phyloP scores from a whole-genome alignment of 1,140 invertebrate species.

The Pissodes strobi region DNA sequence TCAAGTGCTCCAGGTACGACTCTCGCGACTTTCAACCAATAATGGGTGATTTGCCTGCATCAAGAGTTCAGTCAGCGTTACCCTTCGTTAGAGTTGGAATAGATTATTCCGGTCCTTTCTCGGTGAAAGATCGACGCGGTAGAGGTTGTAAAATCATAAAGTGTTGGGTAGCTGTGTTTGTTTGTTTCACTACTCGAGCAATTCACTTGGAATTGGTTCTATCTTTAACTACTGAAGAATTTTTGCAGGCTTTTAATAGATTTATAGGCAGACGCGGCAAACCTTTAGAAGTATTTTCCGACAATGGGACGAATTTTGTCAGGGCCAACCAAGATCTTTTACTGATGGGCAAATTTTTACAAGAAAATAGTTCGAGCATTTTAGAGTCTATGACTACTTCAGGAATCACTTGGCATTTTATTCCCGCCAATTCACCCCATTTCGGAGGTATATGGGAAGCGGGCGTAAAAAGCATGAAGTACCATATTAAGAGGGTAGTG shows the following conservation, averaged over 20 bases:
- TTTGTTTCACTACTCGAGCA: slow-evolving; percentile 49
- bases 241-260: slow-evolving; percentile 45
- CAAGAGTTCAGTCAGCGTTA: slow-evolving; percentile 39
- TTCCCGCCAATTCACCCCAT: slow-evolving; percentile 44
- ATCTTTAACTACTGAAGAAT: slow-evolving; percentile 45
- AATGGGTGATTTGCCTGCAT: slow-evolving; percentile 52
- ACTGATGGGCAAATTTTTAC: slow-evolving; percentile 4
- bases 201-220: no score
- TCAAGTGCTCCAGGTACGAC: slow-evolving; percentile 1
- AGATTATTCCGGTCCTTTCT: slow-evolving; percentile 51
- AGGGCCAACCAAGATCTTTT: slow-evolving; percentile 25
- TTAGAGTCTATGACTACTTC: neutral
- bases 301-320: slow-evolving; percentile 36
- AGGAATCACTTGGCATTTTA: slow-evolving; percentile 43
- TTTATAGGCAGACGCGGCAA: slow-evolving; percentile 48
- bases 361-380: slow-evolving; percentile 20
- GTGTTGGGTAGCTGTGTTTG: slow-evolving; percentile 49
- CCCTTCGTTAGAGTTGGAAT: slow-evolving; percentile 47
- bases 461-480: slow-evolving; percentile 41
- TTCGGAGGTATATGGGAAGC: slow-evolving; percentile 52
- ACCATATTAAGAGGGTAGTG: slow-evolving; percentile 42
- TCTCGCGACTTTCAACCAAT: slow-evolving; percentile 4
- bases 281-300: slow-evolving; percentile 40
- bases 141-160: slow-evolving; percentile 39
- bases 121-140: slow-evolving; percentile 39